Base-by-base conservation (phyloP, 2,113 vertebrate genomes). In the Tragulus kanchil region DNA sequence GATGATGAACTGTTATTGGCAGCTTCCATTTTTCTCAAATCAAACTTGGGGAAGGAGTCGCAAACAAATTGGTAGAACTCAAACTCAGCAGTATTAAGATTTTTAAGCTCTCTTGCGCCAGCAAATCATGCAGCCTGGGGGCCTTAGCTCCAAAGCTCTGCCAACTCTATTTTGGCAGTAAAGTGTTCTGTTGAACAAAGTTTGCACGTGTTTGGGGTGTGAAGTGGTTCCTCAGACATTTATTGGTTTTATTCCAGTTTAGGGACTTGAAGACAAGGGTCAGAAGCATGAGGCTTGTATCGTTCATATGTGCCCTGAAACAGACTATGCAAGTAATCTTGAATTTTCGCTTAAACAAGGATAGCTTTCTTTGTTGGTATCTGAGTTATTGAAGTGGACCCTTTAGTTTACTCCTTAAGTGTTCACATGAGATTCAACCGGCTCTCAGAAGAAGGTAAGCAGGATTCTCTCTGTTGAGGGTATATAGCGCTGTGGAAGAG, bases 171-270 rank as follows among this genome's bases (percentile, higher is more conserved):
- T 96, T 97, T 98, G 97, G 97, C 97, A 98, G 96, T 95, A 91
- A 90, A 97, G 77, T 92, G 92, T 98, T 98, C 95, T 97, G 95
- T 97, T 97, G 96, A 98, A 93, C 97, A 98, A 98, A 98, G 95
- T 98, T 97, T 97, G 97, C 96, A 97, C 96, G 96, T 98, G 97
- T 98, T 98, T 97, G 75, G 97, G 90, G 95, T 98, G 97, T 48
- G 98, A 98, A 98, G 96, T 98, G 97, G 96, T 92, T 97, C 71
- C 77, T 96, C 69, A 3, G 94, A 75, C 93, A 89, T 97, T 97
- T 97, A 64, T 97, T 98, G 89, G 48, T 97, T 96, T 97, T 78
- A 93, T 95, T 97, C 75, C 93, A 97, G 71, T 95, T 89, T 96
- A 82, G 93, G 92, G 23, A 93, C 92, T 93, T 88, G 90, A 94